phyloP scores from a whole-genome alignment of 2,888 invertebrate genomes.

The Leucozona laternaria region DNA sequence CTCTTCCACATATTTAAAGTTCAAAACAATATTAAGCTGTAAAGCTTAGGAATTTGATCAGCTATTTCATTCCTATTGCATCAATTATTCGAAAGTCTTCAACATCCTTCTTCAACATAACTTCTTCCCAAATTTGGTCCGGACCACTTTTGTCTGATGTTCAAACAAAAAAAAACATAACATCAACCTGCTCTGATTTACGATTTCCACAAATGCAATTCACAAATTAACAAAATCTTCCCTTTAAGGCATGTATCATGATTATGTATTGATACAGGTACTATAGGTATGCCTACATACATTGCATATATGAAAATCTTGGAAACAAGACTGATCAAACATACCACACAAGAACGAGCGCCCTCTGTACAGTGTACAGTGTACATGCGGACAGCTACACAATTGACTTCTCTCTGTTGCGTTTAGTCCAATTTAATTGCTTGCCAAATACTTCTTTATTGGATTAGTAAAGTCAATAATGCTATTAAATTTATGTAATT shows the following conservation, averaged over 20 bases:
- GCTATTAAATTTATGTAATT: slow-evolving; percentile 65
- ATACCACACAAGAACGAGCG: slow-evolving; percentile 23
- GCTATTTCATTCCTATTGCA: background rate
- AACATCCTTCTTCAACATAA: slow-evolving; percentile 7
- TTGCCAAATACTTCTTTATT: slow-evolving; percentile 64
- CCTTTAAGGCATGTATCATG: slow-evolving; percentile 36
- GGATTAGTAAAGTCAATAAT: slow-evolving; percentile 66
- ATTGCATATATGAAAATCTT: background rate
- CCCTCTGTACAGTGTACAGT: background rate
- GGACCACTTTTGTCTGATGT: slow-evolving; percentile 6
- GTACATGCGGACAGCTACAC: slow-evolving; percentile 5
- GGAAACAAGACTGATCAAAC: background rate
- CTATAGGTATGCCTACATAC: background rate
- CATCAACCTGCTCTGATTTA: slow-evolving; percentile 40
- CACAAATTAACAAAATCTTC: slow-evolving; percentile 37
- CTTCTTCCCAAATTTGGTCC: slow-evolving; percentile 48
- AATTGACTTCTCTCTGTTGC: slow-evolving; percentile 34
- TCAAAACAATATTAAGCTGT: background rate
- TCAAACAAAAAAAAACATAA: background rate
- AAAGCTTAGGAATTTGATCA: background rate
- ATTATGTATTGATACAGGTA: background rate
- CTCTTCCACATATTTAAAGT: too few species aligned
- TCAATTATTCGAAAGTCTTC: slow-evolving; percentile 1
- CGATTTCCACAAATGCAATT: slow-evolving; percentile 45
- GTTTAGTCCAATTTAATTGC: slow-evolving; percentile 66